These are phyloP conservation scores for Polydrusus tereticollis DNA, from an alignment of 2,888 invertebrate genomes.

Conservation along the genomic window DNA sequence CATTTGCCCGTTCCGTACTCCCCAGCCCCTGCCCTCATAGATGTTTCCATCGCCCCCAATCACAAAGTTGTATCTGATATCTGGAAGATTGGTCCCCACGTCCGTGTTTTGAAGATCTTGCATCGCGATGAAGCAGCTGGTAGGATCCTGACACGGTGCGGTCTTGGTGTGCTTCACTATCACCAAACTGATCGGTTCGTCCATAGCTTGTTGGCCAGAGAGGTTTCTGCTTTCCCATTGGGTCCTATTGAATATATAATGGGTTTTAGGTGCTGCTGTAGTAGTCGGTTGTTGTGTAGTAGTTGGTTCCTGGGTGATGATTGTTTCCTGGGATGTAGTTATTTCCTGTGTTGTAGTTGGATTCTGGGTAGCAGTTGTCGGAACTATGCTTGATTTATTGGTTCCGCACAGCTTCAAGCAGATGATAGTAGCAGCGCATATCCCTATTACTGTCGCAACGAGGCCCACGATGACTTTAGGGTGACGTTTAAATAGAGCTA, in stretches of 20 bases:
- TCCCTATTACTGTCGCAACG: not conserved
- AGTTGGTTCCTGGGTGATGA: not conserved
- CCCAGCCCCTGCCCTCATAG: slow-evolving; percentile 74
- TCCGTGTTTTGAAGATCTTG: slow-evolving; percentile 67
- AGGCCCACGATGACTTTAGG: not conserved
- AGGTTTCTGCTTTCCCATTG: slow-evolving; percentile 76
- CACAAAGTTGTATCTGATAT: slow-evolving; percentile 69
- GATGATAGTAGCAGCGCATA: not conserved
- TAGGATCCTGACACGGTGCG: slow-evolving; percentile 64
- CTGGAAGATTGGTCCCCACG: slow-evolving; percentile 59
- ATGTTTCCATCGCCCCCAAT: slow-evolving; percentile 83
- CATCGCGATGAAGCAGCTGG: slow-evolving; percentile 67
- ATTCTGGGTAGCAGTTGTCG: not conserved
- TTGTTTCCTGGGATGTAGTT: not conserved
- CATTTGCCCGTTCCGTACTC: slow-evolving; percentile 57
- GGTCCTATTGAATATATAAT: slow-evolving; percentile 43
- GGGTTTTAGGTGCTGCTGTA: not conserved
- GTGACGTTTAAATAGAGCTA: slow-evolving; percentile 5
- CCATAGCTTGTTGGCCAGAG: not conserved
- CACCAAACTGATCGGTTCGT: slow-evolving; percentile 55
- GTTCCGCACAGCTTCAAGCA: not conserved
- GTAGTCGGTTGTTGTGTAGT: not conserved
- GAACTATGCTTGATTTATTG: not conserved
- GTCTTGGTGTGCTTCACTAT: slow-evolving; percentile 70
- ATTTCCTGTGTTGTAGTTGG: not conserved